Base-by-base conservation (phyloP, 2,888 invertebrate genomes). In the Thymelicus lineola region DNA sequence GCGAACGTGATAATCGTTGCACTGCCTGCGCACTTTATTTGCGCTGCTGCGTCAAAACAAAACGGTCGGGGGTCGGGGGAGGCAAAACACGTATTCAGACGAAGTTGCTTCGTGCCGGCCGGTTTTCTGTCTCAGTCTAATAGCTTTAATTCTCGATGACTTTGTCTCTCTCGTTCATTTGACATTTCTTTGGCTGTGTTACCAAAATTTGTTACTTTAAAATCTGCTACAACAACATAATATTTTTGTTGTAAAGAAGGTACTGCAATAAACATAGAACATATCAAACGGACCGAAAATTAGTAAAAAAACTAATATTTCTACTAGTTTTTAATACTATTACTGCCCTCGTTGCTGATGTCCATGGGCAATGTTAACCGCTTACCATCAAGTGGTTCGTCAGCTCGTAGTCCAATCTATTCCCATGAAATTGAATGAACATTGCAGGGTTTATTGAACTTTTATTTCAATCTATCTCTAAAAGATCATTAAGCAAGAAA, bases 41-140 rank as follows among this genome's bases (percentile, higher is more conserved):
- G 91, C 90, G 93, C 89, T 87, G 90, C 86, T 91, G 89, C 89
- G 90, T 90, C 92, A 91, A 91, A 90, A 89, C 89, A 86, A 38
- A 1, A 38, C 38, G 38, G 38, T 38, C 38, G 38, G 36, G 36
- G 71, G 71, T 55, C 72, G 72, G 67, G 64, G 70, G 68, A 70
- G 73, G 74, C 72, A 73, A 61, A 38, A 69, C 68, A 83, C 84
- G 84, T 78, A 62, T 60, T 76, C 77, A 77, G 75, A 83, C 84
- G 85, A 72, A 69, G 71, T 72, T 73, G 73, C 70, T 72, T 77
- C 75, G 79, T 74, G 67, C 71, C 72, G 73, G 74, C 72, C 71
- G 73, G 74, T 83, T 82, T 76, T 83, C 85, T 78, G 73, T 90
- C 90, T 90, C 88, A 69, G 79, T 90, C 86, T 74, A n/a, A 77